These are phyloP conservation scores for Hypomesus transpacificus DNA, from an alignment of 2,113 vertebrate species.

Conservation along the genomic window DNA sequence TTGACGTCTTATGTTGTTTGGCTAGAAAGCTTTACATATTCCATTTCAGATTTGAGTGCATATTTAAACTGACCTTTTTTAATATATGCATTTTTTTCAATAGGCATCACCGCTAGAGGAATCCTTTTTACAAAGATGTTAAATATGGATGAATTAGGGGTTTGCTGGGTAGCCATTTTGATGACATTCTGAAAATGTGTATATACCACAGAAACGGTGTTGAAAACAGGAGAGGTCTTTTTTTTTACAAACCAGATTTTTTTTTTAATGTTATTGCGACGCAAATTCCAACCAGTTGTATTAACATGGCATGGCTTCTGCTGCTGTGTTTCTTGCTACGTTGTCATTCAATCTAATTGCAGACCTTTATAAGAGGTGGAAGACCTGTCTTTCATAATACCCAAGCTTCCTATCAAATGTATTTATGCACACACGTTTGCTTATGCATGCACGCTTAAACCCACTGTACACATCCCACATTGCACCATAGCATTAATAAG, in stretches of 20 bases:
- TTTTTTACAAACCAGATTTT: slow-evolving; percentile 17
- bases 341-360: slow-evolving; percentile 68
- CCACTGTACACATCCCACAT: slow-evolving; percentile 25
- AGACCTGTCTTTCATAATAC: slow-evolving; percentile 84
- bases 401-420: slow-evolving; percentile 67
- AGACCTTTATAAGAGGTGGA: slow-evolving; percentile 64
- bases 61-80: slow-evolving; percentile 30
- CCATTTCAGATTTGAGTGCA: slow-evolving; percentile 25
- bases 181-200: not conserved
- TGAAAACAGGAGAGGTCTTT: not conserved
- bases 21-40: slow-evolving; percentile 23
- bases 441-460: slow-evolving; percentile 21
- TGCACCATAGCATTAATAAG: slow-evolving; percentile 43
- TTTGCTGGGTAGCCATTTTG: slow-evolving; percentile 45
- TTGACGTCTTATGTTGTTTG: not conserved
- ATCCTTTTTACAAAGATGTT: slow-evolving; percentile 16
- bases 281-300: slow-evolving; percentile 52
- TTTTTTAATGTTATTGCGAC: slow-evolving; percentile 19
- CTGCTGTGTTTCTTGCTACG: slow-evolving; percentile 85
- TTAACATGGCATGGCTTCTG: slow-evolving; percentile 81
- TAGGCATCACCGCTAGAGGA: slow-evolving; percentile 37
- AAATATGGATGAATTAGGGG: not conserved
- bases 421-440: slow-evolving; percentile 32
- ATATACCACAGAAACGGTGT: too few species aligned
- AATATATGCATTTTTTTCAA: slow-evolving; percentile 5